These are phyloP conservation scores for cattle (Bos taurus) DNA, from an alignment of 2,113 vertebrate species.

Conservation along the genomic window DNA sequence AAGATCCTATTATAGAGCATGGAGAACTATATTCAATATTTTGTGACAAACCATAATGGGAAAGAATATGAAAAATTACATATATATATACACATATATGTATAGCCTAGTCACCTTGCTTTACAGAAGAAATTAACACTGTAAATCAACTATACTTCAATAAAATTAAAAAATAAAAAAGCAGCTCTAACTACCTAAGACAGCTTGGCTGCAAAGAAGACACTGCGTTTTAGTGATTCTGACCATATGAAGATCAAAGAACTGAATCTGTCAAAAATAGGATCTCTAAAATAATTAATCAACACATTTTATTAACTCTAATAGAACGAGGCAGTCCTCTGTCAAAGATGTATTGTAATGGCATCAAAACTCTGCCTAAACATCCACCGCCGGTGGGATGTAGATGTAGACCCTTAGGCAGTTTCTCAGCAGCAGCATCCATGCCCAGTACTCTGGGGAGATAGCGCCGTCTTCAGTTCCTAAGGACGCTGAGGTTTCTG, in stretches of 20 bases:
- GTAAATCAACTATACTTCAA: background rate
- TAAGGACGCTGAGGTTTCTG: background rate
- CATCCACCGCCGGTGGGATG: conserved; percentile 79
- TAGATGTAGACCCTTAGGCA: conserved; percentile 73
- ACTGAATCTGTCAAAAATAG: conserved; percentile 82
- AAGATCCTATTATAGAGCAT: background rate
- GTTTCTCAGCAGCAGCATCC: conserved; percentile 42
- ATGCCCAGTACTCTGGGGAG: conserved; percentile 65
- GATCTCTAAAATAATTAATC: conserved; percentile 82
- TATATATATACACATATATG: background rate
- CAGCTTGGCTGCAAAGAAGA: conserved; percentile 73
- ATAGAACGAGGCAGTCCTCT: conserved; percentile 70
- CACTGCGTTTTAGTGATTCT: conserved; percentile 75
- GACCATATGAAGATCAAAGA: conserved; percentile 83
- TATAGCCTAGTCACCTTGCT: background rate
- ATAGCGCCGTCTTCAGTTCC: conserved; percentile 89
- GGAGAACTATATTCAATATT: background rate
- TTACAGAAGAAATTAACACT: background rate
- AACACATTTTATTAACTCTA: conserved; percentile 80
- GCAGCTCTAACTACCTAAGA: background rate
- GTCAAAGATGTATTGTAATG: conserved; percentile 67
- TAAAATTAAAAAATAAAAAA: background rate
- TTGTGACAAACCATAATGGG: background rate
- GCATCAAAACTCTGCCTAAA: conserved; percentile 75
- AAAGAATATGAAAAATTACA: background rate